phyloP scores from a whole-genome alignment of 2,113 vertebrate species.

The Forbesichthys papilliferus region DNA sequence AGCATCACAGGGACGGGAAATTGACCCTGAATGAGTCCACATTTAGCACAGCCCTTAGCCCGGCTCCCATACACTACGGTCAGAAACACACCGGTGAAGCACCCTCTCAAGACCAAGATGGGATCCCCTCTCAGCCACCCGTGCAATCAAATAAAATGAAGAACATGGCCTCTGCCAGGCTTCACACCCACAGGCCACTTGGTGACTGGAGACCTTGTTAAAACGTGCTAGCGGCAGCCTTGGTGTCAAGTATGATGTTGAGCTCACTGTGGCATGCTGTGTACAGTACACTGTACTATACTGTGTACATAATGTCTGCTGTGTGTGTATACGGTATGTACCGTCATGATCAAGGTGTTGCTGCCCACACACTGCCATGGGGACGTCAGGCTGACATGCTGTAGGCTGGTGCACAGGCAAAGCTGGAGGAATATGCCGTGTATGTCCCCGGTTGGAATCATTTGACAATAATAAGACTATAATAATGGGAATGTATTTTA shows the following conservation, averaged over 20 bases:
- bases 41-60: conserved; percentile 43
- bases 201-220: conserved; percentile 28
- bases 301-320: no score
- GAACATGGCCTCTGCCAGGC: conserved; percentile 33
- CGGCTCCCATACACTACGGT: conserved; percentile 31
- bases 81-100: conserved; percentile 41
- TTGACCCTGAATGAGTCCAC: conserved; percentile 58
- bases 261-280: no score
- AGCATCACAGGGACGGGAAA: conserved; percentile 58
- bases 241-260: no score
- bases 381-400: conserved; percentile 3
- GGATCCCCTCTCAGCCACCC: conserved; percentile 12
- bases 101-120: conserved; percentile 39
- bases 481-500: neutral
- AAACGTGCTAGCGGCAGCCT: conserved; percentile 9
- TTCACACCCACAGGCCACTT: neutral
- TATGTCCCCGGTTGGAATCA: conserved; percentile 55
- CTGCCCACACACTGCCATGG: neutral
- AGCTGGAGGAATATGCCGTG: conserved; percentile 13
- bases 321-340: no score
- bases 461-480: conserved; percentile 4
- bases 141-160: conserved; percentile 40
- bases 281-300: no score
- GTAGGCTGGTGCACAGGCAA: conserved; percentile 21
- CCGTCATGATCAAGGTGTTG: no score